Evolutionary conservation across 2,113 vertebrate species (phyloP).

Genomic region (Numida meleagris): DNA sequence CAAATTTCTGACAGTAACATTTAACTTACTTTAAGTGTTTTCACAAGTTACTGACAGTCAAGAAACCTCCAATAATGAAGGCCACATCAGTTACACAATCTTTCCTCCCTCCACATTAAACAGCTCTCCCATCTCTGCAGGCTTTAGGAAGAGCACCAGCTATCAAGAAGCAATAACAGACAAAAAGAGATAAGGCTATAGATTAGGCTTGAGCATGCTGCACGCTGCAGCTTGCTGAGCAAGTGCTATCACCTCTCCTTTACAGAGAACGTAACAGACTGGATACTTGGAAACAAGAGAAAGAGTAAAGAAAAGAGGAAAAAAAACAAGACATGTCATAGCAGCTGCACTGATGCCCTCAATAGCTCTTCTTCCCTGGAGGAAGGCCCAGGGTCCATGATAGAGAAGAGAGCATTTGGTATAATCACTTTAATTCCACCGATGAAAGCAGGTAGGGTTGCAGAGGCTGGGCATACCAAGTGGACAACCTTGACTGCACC

Average conservation of each 20-base stretch:
- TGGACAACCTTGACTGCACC: neutral
- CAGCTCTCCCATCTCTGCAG: neutral
- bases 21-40: neutral
- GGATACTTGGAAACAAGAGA: neutral
- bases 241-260: neutral
- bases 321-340: neutral
- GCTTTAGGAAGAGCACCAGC: neutral
- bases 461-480: neutral
- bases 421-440: neutral
- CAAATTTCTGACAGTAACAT: neutral
- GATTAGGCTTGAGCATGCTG: neutral
- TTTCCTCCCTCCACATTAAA: neutral
- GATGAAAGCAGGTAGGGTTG: neutral
- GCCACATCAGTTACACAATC: neutral
- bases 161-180: neutral
- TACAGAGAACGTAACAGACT: neutral
- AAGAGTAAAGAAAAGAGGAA: neutral
- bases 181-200: neutral
- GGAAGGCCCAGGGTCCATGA: neutral
- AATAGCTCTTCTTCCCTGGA: neutral
- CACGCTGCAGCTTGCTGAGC: neutral
- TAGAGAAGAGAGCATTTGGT: neutral
- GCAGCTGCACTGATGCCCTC: neutral
- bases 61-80: neutral
- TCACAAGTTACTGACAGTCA: neutral